phyloP scores from a whole-genome alignment of 2,113 vertebrate species.

The Agapornis roseicollis region DNA sequence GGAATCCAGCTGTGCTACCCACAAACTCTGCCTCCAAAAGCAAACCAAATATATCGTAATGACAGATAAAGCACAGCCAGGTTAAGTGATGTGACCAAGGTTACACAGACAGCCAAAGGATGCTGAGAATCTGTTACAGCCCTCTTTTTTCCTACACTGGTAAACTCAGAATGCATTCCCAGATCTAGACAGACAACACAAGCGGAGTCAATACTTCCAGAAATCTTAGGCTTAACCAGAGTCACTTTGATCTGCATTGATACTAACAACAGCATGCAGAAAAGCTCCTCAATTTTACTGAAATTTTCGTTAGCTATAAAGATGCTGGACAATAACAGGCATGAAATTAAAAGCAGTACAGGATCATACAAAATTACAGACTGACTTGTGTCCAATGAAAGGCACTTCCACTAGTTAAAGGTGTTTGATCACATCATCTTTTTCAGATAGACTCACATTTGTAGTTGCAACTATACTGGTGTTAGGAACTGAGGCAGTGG shows the following conservation, averaged over 20 bases:
- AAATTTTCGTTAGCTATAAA: neutral
- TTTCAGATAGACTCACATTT: neutral
- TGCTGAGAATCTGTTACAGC: neutral
- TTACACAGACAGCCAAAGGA: neutral
- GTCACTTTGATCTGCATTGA: neutral
- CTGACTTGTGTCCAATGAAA: neutral
- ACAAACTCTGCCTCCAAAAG: neutral
- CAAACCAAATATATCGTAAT: neutral
- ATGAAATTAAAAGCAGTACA: neutral
- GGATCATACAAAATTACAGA: neutral
- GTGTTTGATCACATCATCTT: neutral
- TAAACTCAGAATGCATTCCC: neutral
- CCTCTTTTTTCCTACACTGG: neutral
- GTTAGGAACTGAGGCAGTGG: neutral
- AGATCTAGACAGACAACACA: neutral
- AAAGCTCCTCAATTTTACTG: neutral
- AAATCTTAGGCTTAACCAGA: neutral
- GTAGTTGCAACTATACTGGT: neutral
- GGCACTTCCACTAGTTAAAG: neutral
- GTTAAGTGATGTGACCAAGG: neutral
- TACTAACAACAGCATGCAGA: neutral
- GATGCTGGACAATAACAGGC: neutral
- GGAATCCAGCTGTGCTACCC: neutral
- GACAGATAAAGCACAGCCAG: neutral
- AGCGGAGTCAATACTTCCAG: neutral